Evolutionary conservation across 2,797 vertebrate species (phyloP), one percentile per base, ranked within the genome.

Genomic region (Eospalax fontanierii): DNA sequence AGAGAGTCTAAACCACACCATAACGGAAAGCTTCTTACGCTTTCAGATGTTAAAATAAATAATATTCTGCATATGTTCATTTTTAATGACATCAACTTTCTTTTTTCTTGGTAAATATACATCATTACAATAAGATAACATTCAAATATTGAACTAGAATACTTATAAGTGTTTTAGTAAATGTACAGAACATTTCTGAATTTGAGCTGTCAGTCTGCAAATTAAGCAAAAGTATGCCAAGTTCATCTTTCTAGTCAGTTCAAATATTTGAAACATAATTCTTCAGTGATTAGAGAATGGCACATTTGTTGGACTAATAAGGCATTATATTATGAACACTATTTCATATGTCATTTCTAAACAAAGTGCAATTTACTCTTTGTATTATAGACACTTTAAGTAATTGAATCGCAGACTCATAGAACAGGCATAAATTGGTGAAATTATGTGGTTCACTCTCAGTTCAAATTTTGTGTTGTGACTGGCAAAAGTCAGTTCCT

Each of bases 181-280:
- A 95, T 50, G 73, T 82, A 7, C 70, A 40, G 85, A 95, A 90
- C 50, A 73, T 43, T 89, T 80, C n/a, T 28, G 81, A 97, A 95
- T 85, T 79, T 68, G 68, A 93, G 78, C 82, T 96, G 63, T 79
- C 95, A 95, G 81, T 93, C 82, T 92, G 46, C 57, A 80, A 90
- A 94, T 94, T 93, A 97, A 97, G 83, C 95, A 97, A 95, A 96
- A 92, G 93, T 87, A 83, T 91, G n/a, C 75, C 73, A 63, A 93
- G 78, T 92, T 97, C 63, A 94, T 96, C 80, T 94, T 96, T 83
- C 33, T 24, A 68, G 50, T 63, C 26, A 86, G 65, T 97, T 96
- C 90, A 96, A 96, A 96, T 92, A 97, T 96, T 93, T 96, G 82
- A 90, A 92, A 92, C 16, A 89, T 4, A 87, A 71, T 87, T 90